phyloP scores from a whole-genome alignment of 1,140 invertebrate genomes.

The Ceratosolen fusciceps region DNA sequence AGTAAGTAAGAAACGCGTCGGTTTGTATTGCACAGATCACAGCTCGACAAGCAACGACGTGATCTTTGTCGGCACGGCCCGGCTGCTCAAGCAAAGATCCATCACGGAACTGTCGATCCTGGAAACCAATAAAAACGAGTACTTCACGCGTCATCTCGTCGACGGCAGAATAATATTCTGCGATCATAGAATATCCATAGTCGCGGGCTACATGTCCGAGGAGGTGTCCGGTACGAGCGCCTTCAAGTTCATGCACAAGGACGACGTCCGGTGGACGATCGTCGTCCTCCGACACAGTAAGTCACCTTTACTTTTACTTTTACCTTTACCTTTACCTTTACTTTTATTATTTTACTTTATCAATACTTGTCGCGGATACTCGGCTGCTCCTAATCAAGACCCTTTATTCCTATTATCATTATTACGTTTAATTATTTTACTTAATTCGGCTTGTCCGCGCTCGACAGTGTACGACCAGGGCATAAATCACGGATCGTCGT shows the following conservation, averaged over 20 bases:
- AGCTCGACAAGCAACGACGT: slow-evolving; percentile 65
- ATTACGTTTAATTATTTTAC: too few relatives aligned
- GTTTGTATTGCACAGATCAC: neutral
- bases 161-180: slow-evolving; percentile 88
- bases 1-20: too few relatives aligned
- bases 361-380: too few relatives aligned
- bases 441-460: too few relatives aligned
- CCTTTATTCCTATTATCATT: too few relatives aligned
- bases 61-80: slow-evolving; percentile 80
- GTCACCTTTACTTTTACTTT: slow-evolving; percentile 55
- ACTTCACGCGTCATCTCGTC: slow-evolving; percentile 85
- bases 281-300: slow-evolving; percentile 88
- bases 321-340: too few relatives aligned
- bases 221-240: slow-evolving; percentile 86
- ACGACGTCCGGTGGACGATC: slow-evolving; percentile 87
- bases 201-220: slow-evolving; percentile 87
- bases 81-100: slow-evolving; percentile 77
- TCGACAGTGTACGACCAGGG: slow-evolving; percentile 88
- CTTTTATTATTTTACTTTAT: neutral
- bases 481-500: slow-evolving; percentile 82
- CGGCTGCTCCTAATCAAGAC: too few relatives aligned
- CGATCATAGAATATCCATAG: slow-evolving; percentile 87
- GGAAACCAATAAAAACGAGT: slow-evolving; percentile 85
- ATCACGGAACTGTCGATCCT: slow-evolving; percentile 78
- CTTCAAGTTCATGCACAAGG: slow-evolving; percentile 88